Conservation (phyloP, 2,797 vertebrate species). For the Champsocephalus gunnari region DNA sequence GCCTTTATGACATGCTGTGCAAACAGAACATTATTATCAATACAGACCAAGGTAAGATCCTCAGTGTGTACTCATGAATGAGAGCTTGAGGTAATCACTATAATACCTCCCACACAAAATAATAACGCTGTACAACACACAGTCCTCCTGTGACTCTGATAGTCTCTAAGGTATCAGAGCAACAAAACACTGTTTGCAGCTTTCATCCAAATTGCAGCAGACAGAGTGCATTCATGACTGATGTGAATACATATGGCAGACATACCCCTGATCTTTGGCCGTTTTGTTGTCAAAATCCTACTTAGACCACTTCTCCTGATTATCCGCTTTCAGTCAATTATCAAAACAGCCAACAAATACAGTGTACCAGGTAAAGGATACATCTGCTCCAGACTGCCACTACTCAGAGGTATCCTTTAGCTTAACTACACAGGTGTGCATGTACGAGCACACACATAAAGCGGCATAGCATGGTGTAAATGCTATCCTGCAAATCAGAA, state of each 20-base stretch:
- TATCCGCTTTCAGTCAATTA: constrained; percentile 33
- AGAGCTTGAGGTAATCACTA: background rate
- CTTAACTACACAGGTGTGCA: background rate
- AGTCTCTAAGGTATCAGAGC: background rate
- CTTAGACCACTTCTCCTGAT: constrained; percentile 17
- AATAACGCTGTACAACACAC: background rate
- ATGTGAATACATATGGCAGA: background rate
- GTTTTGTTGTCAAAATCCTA: constrained; percentile 22
- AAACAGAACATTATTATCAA: background rate
- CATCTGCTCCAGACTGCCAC: constrained; percentile 5
- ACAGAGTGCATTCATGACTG: background rate
- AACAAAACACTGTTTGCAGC: constrained; percentile 8
- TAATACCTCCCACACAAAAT: too few relatives aligned
- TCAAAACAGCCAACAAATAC: constrained; percentile 28
- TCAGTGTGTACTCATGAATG: constrained; percentile 1
- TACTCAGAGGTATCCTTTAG: background rate
- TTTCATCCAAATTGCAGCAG: constrained; percentile 10
- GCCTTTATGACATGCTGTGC: too few relatives aligned
- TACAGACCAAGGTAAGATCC: background rate
- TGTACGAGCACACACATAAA: background rate
- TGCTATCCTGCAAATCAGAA: constrained; percentile 4
- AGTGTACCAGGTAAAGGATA: constrained; percentile 19
- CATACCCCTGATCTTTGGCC: constrained; percentile 7
- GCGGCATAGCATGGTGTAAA: background rate
- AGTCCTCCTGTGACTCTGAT: background rate